Base-by-base conservation (phyloP, 2,113 vertebrate genomes). In the Damaliscus lunatus region DNA sequence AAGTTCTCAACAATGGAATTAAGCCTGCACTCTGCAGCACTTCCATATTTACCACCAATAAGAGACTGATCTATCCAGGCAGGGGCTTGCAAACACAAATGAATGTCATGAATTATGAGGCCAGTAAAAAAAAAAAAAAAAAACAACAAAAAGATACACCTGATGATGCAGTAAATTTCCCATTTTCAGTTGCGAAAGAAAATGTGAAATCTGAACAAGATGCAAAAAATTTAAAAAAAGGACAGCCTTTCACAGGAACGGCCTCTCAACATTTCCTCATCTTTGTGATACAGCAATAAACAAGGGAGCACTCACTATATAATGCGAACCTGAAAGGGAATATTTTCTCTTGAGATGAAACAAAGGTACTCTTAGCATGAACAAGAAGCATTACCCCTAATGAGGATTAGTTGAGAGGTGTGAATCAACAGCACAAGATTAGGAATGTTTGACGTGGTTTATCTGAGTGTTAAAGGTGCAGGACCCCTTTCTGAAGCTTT, bases 381-480 rank as follows among this genome's bases (percentile, higher is more conserved):
- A 93, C 1, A 60, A 62, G 94, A 97, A 96, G 92, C 98, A 97
- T 98, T 95, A 7, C 31, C 83, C 98, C 98, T 97, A 95, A 57
- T 27, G 55, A 99, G 98, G 98, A 98, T 98, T 97, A 95, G 97
- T 90, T 98, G 98, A 98, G 98, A 98, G 98, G 97, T 91, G 78
- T 71, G 43, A 98, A 95, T 97, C 88, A 97, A 98, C 95, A 98
- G 97, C 96, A 98, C 98, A 96, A 98, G 97, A 98, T 86, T 97
- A 97, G 98, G 95, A 98, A 98, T 96, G 97, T 97, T 98, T 97
- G 94, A 98, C 64, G 59, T 4, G 82, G 67, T 36, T 82, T 82
- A 98, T 98, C 97, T 98, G 98, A 98, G 97, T n/a, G 59, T 98
- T 98, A 98, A 99, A 99, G 98, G 98, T 98, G 98, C 98, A 99